Evolutionary conservation across 2,113 vertebrate species (phyloP).

Genomic region (Sinocyclocheilus grahami): DNA sequence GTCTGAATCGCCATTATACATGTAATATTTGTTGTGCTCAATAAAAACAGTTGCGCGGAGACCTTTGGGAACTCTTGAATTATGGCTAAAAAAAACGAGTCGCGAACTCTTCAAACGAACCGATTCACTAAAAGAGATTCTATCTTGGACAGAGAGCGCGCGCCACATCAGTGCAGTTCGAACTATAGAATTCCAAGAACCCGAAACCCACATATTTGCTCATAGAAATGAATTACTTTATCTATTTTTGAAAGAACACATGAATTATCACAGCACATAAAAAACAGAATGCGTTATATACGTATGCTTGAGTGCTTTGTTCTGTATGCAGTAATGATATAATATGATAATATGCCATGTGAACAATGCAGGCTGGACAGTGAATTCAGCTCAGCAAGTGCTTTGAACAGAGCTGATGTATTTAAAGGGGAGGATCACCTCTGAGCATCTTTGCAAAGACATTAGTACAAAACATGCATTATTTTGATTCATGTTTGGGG

Average conservation of each 20-base stretch:
- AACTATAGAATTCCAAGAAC: not conserved
- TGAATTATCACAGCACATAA: not conserved
- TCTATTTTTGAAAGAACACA: not conserved
- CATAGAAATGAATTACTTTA: not conserved
- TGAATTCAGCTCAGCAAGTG: not conserved
- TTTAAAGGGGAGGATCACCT: slow-evolving; percentile 4
- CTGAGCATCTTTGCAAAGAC: not conserved
- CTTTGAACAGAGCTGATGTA: not conserved
- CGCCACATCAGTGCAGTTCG: too few relatives aligned
- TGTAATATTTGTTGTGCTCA: not conserved
- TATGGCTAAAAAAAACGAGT: not conserved
- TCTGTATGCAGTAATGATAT: too few relatives aligned
- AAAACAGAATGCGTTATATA: not conserved
- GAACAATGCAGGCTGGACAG: not conserved
- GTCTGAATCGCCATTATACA: not conserved
- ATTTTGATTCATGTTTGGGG: not conserved
- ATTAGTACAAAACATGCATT: not conserved
- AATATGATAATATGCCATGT: not conserved
- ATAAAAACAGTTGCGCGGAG: not conserved
- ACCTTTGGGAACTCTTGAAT: not conserved
- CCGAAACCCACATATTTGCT: not conserved
- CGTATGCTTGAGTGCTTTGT: not conserved
- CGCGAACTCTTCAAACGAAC: not conserved
- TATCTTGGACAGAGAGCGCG: not conserved
- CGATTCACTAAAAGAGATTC: not conserved